These are phyloP conservation scores for Cyphotilapia sp. DNA, from an alignment of 2,113 vertebrate genomes.

Conservation along the genomic window DNA sequence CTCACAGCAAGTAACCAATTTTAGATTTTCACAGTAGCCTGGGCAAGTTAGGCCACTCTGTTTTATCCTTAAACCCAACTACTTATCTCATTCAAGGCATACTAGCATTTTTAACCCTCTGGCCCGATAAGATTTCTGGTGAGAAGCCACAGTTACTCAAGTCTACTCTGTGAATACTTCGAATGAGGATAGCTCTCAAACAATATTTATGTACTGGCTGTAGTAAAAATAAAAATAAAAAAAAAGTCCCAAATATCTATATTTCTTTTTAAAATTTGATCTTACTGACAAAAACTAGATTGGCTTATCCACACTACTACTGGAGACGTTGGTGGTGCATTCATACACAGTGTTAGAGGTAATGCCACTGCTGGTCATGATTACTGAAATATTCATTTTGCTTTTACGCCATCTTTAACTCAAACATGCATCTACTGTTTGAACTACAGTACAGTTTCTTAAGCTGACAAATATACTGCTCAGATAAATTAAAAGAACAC, in stretches of 20 bases:
- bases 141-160: not conserved
- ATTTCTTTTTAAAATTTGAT: not conserved
- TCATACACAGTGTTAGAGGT: not conserved
- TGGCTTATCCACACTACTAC: not conserved
- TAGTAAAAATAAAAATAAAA: not conserved
- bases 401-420: not conserved
- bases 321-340: not conserved
- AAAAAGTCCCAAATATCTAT: not conserved
- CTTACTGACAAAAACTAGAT: not conserved
- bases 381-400: not conserved
- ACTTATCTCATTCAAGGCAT: conserved; percentile 31
- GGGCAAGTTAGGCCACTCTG: conserved; percentile 3
- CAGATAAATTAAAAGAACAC: not conserved
- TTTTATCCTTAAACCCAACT: conserved; percentile 16
- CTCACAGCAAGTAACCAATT: conserved; percentile 23
- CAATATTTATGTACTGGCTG: not conserved
- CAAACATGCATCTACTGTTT: not conserved
- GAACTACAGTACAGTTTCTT: not conserved
- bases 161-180: not conserved
- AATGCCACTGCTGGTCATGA: not conserved
- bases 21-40: conserved; percentile 28
- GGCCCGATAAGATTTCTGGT: not conserved
- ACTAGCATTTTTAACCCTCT: not conserved
- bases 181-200: not conserved
- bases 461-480: not conserved